Percentiles rank a stretch among this genome's conserved stretches.
Conservation (phyloP, 2,797 vertebrate genomes). For the Alauda arvensis region DNA sequence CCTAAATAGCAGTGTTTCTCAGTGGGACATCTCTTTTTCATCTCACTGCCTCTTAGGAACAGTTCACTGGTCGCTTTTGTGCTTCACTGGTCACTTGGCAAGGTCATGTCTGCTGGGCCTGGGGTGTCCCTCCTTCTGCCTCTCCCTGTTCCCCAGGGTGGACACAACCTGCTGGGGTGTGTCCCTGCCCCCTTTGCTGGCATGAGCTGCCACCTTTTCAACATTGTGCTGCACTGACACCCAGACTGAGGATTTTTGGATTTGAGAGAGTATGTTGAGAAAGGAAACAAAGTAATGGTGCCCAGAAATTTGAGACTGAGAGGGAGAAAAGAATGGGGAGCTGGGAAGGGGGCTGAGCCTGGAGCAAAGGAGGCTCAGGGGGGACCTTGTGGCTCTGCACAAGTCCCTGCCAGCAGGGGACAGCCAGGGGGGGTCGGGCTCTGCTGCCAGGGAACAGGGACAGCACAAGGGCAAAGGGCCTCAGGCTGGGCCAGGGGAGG, state of each 20-base stretch:
- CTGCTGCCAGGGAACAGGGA: neutral
- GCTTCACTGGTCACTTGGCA: neutral
- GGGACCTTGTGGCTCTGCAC: neutral
- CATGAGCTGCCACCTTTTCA: neutral
- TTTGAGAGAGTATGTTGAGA: neutral
- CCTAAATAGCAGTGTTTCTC: neutral
- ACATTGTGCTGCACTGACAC: accelerated
- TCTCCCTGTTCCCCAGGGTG: neutral
- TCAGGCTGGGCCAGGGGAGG: neutral
- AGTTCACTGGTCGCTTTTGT: neutral
- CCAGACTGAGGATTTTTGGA: accelerated
- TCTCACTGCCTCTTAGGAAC: neutral
- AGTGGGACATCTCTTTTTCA: neutral
- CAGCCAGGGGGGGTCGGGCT: neutral
- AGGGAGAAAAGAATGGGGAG: neutral
- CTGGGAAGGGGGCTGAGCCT: accelerated
- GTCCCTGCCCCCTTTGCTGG: neutral
- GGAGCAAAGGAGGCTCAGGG: neutral
- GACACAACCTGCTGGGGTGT: neutral
- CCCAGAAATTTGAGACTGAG: neutral
- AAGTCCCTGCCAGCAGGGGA: neutral
- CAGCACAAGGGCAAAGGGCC: neutral
- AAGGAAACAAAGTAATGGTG: neutral
- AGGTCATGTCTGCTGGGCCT: neutral
- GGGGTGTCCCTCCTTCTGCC: too few species aligned